These are phyloP conservation scores for Heloderma charlesbogerti DNA, from an alignment of 2,113 vertebrate species.

Conservation along the genomic window DNA sequence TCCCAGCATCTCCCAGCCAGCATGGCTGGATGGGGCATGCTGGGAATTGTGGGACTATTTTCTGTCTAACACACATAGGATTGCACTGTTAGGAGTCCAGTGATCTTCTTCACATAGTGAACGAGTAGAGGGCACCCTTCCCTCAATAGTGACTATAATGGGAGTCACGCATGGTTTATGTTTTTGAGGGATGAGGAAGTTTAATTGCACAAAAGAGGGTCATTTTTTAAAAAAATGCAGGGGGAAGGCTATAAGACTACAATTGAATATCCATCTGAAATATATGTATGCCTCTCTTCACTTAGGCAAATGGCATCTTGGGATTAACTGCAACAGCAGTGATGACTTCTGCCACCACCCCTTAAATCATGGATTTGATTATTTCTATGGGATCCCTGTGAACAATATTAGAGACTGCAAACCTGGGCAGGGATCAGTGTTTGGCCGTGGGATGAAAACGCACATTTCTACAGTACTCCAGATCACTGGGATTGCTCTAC, in stretches of 20 bases:
- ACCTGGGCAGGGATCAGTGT: constrained; percentile 79
- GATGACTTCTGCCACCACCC: constrained; percentile 92
- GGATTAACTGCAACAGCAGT: constrained; percentile 83
- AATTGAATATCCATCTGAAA: constrained; percentile 45
- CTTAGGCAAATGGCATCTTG: constrained; percentile 92
- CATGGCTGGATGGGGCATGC: too few relatives aligned
- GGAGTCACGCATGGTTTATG: constrained; percentile 8
- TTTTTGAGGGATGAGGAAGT: constrained; percentile 21
- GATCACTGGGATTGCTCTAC: constrained; percentile 36
- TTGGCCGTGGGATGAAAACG: constrained; percentile 54
- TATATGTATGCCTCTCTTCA: constrained; percentile 44
- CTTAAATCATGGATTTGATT: constrained; percentile 83
- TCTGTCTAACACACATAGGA: too few relatives aligned
- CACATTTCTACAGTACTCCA: constrained; percentile 50
- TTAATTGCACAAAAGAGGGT: constrained; percentile 12
- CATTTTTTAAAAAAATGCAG: constrained; percentile 16
- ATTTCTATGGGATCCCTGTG: constrained; percentile 86
- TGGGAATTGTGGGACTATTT: too few relatives aligned
- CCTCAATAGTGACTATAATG: not conserved
- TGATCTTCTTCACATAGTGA: not conserved
- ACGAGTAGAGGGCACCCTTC: not conserved
- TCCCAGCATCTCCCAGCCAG: too few relatives aligned
- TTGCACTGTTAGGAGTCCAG: not conserved
- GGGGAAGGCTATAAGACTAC: not conserved
- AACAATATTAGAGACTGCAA: constrained; percentile 90